phyloP scores from a whole-genome alignment of 2,113 vertebrate species.

The Centropus unirufus region DNA sequence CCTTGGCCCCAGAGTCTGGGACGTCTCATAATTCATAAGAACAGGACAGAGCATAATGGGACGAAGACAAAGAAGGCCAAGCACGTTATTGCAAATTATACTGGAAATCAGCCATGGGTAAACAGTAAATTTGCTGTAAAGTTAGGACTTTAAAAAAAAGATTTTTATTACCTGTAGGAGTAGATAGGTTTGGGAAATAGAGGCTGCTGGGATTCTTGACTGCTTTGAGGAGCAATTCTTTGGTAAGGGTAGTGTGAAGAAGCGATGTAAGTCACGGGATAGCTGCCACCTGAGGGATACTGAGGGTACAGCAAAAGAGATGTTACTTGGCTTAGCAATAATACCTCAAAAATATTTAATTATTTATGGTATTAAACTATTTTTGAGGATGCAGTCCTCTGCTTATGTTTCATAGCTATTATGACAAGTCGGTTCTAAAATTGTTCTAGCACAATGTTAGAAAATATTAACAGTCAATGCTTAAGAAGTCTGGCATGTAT shows the following conservation, averaged over 20 bases:
- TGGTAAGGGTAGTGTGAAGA: slow-evolving; percentile 84
- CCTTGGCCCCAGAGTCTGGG: slow-evolving; percentile 19
- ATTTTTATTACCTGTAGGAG: slow-evolving; percentile 90
- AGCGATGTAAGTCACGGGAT: slow-evolving; percentile 76
- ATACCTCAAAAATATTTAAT: not conserved
- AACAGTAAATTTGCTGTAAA: slow-evolving; percentile 14
- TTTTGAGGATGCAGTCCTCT: not conserved
- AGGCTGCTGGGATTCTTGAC: slow-evolving; percentile 78
- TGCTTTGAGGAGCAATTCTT: slow-evolving; percentile 79
- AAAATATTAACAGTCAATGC: not conserved
- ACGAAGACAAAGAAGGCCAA: not conserved
- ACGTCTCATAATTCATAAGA: not conserved
- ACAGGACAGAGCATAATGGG: slow-evolving; percentile 5
- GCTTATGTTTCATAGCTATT: not conserved
- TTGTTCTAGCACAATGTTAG: not conserved
- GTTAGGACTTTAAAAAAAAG: not conserved
- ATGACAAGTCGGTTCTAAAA: not conserved
- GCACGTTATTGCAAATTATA: not conserved
- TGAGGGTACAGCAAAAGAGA: slow-evolving; percentile 46
- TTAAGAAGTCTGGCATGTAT: not conserved
- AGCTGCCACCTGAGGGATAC: slow-evolving; percentile 81
- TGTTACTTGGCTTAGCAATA: not conserved
- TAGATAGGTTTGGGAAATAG: slow-evolving; percentile 97
- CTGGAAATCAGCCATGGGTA: not conserved
- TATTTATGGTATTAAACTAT: not conserved